Conservation (phyloP, 2,888 invertebrate species). For the Acrobasis suavella region DNA sequence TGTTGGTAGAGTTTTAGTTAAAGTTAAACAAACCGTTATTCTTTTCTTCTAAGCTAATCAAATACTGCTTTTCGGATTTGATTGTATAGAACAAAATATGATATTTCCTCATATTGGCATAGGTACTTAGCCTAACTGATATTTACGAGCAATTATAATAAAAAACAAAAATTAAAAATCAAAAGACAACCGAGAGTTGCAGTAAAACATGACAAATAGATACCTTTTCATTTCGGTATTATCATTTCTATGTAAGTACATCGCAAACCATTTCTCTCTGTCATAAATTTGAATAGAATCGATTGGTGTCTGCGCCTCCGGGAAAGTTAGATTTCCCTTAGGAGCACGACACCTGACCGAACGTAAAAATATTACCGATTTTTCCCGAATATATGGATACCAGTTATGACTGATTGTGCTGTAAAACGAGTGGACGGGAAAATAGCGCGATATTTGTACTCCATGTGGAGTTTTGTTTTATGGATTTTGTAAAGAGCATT, state of each 20-base stretch:
- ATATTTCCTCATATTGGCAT: too few species aligned
- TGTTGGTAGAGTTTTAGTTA: too few species aligned
- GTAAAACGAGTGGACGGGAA: conserved; percentile 19
- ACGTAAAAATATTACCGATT: conserved; percentile 76
- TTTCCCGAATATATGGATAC: conserved; percentile 47
- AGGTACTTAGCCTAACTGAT: too few species aligned
- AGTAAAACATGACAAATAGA: too few species aligned
- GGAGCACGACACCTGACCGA: conserved; percentile 81
- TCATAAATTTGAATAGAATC: conserved; percentile 83
- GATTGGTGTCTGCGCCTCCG: conserved; percentile 81
- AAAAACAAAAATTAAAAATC: too few species aligned
- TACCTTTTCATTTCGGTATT: not conserved
- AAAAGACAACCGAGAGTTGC: too few species aligned
- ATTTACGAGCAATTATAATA: too few species aligned
- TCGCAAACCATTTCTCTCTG: conserved; percentile 71
- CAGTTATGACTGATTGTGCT: conserved; percentile 23
- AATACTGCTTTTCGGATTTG: too few species aligned
- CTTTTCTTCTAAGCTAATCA: too few species aligned
- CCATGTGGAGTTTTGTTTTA: not conserved
- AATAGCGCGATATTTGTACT: not conserved
- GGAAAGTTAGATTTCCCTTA: conserved; percentile 82
- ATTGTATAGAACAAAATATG: too few species aligned
- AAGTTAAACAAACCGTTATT: too few species aligned
- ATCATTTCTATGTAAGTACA: conserved; percentile 51
- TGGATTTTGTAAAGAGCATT: too few species aligned